Conservation (phyloP, 2,113 vertebrate genomes). For the Nyctibius bracteatus region DNA sequence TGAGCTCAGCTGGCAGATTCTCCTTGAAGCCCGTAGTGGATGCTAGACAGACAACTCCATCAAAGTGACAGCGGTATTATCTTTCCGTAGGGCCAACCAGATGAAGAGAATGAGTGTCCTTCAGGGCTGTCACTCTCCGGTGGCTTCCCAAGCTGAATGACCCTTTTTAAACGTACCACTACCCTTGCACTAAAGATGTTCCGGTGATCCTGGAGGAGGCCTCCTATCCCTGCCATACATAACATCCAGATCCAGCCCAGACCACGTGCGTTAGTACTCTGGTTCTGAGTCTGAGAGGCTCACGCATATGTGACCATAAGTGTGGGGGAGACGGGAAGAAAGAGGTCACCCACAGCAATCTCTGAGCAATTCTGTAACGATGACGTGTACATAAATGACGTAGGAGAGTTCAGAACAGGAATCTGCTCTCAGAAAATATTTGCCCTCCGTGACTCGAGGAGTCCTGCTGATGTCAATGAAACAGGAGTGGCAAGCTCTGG, state of each 20-base stretch:
- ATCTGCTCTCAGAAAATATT: slow-evolving; percentile 17
- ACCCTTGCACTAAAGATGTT: background rate
- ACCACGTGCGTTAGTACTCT: background rate
- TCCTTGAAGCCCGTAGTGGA: background rate
- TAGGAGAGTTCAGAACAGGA: slow-evolving; percentile 16
- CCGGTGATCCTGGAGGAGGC: background rate
- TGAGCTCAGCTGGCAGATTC: background rate
- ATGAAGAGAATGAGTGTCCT: background rate
- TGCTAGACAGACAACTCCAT: background rate
- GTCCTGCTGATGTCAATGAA: slow-evolving; percentile 51
- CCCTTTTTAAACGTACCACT: background rate
- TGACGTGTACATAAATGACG: background rate
- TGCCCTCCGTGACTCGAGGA: slow-evolving; percentile 11
- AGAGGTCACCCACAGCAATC: background rate
- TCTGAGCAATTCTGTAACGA: background rate
- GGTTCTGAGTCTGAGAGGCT: background rate
- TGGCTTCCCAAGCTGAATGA: background rate
- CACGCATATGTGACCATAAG: background rate
- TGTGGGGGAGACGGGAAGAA: background rate
- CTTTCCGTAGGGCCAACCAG: background rate
- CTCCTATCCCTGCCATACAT: background rate
- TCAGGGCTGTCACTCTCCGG: background rate
- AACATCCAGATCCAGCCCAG: background rate
- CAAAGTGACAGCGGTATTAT: background rate
- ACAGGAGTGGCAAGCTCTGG: background rate